These are phyloP conservation scores for Dyspetes luteomarginatus DNA, from an alignment of 2,888 invertebrate genomes.

Conservation along the genomic window DNA sequence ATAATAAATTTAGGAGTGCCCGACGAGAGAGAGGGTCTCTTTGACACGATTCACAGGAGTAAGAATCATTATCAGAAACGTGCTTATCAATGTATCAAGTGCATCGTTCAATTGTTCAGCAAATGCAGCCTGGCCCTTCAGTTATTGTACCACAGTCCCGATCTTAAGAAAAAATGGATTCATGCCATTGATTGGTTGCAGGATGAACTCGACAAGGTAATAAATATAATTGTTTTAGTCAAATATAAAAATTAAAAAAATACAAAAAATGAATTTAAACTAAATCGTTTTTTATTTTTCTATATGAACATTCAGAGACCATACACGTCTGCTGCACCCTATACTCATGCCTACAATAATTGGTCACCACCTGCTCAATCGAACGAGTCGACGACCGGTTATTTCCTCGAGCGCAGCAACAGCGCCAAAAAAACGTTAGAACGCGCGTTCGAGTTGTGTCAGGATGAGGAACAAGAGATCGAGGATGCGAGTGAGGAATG, in stretches of 20 bases:
- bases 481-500: constrained; percentile 66
- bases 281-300: background rate
- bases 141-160: constrained; percentile 90
- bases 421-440: constrained; percentile 95
- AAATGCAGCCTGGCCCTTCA: constrained; percentile 92
- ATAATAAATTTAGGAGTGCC: constrained; percentile 85
- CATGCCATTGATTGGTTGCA: constrained; percentile 97
- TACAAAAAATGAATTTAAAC: background rate
- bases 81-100: constrained; percentile 98
- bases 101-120: constrained; percentile 95
- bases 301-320: constrained; percentile 79
- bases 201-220: constrained; percentile 94
- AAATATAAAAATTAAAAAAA: too few relatives aligned
- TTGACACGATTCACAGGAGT: constrained; percentile 96
- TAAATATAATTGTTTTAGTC: constrained; percentile 59
- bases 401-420: constrained; percentile 96
- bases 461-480: constrained; percentile 85
- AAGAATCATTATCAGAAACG: constrained; percentile 98
- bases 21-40: constrained; percentile 94
- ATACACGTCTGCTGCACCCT: constrained; percentile 87
- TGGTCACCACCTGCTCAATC: constrained; percentile 97
- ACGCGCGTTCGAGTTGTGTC: constrained; percentile 90
- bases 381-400: constrained; percentile 97
- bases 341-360: constrained; percentile 94
- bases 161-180: constrained; percentile 94